These are phyloP conservation scores for Lamprologus lemairii DNA, from an alignment of 2,113 vertebrate species.

Conservation along the genomic window DNA sequence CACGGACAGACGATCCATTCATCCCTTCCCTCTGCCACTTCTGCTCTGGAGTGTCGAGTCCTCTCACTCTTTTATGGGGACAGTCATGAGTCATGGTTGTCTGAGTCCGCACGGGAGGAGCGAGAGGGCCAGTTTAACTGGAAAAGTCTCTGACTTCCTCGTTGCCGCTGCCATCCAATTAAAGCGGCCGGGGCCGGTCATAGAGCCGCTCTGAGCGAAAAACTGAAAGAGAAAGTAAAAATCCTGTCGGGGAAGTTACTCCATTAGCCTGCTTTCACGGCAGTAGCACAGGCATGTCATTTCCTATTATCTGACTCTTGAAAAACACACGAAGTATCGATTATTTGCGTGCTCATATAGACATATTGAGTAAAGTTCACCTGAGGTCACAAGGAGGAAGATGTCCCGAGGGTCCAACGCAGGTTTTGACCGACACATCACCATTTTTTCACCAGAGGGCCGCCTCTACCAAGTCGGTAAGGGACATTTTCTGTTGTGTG, in stretches of 20 bases:
- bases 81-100: neutral
- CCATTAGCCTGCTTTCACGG: neutral
- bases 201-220: neutral
- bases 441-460: constrained; percentile 76
- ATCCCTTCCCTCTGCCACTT: neutral
- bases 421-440: constrained; percentile 77
- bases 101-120: neutral
- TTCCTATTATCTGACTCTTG: neutral
- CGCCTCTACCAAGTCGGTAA: constrained; percentile 78
- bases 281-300: neutral
- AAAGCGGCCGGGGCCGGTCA: neutral
- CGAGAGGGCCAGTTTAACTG: neutral
- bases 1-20: neutral
- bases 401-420: constrained; percentile 76
- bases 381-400: neutral
- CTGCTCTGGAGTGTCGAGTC: neutral
- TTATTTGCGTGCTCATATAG: neutral
- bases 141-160: constrained; percentile 12
- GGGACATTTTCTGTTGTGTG: neutral
- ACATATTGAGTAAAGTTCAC: neutral
- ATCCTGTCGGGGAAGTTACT: neutral
- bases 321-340: neutral
- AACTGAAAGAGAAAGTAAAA: constrained; percentile 73
- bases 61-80: neutral
- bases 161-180: constrained; percentile 5